phyloP scores from a whole-genome alignment of 2,113 vertebrate species.

The Kryptolebias marmoratus region DNA sequence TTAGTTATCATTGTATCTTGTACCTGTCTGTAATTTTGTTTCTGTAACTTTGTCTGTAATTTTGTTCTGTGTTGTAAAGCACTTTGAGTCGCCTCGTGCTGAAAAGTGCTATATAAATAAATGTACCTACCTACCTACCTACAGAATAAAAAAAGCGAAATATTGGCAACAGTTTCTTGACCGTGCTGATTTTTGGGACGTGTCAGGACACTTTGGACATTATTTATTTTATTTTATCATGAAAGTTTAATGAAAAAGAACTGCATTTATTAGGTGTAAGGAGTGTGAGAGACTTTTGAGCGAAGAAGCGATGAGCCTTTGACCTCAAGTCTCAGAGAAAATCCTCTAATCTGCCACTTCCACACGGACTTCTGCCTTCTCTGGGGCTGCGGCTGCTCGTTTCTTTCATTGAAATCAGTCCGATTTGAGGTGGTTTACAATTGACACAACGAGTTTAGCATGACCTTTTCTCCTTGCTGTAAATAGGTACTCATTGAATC shows the following conservation, averaged over 20 bases:
- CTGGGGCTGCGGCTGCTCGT: slow-evolving; percentile 63
- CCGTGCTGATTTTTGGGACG: neutral
- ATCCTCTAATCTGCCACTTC: slow-evolving; percentile 65
- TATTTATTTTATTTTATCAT: neutral
- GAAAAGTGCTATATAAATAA: too few species aligned
- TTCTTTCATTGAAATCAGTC: slow-evolving; percentile 80
- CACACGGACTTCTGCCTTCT: slow-evolving; percentile 68
- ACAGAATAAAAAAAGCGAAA: too few species aligned
- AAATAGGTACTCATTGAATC: slow-evolving; percentile 72
- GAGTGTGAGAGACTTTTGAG: slow-evolving; percentile 14
- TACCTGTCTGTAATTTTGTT: too few species aligned
- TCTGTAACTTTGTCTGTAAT: too few species aligned
- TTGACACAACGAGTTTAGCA: slow-evolving; percentile 72
- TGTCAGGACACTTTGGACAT: neutral
- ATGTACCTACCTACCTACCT: too few species aligned
- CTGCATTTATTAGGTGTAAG: slow-evolving; percentile 15
- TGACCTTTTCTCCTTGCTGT: slow-evolving; percentile 79
- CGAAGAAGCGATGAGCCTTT: slow-evolving; percentile 18
- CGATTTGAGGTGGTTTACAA: slow-evolving; percentile 77
- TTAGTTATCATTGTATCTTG: too few species aligned
- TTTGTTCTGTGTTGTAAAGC: too few species aligned
- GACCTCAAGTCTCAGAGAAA: slow-evolving; percentile 32
- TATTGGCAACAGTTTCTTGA: neutral
- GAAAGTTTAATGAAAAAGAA: neutral
- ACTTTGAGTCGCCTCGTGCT: too few species aligned